These are phyloP conservation scores for Amblyteles armatorius DNA, from an alignment of 2,888 invertebrate genomes.

Conservation along the genomic window DNA sequence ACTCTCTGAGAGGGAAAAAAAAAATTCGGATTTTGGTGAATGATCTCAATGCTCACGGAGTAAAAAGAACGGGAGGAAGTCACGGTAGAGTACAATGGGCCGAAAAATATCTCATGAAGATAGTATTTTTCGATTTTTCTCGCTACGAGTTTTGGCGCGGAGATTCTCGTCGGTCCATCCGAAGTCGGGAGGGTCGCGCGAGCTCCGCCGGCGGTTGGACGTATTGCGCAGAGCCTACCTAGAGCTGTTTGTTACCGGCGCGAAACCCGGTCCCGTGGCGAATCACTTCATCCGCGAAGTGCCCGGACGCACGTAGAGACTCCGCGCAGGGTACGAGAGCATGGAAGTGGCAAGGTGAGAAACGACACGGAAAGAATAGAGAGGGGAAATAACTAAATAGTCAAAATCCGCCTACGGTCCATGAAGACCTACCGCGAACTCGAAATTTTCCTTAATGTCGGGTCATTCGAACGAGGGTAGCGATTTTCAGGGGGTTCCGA, in stretches of 20 bases:
- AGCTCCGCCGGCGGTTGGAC: slow-evolving; percentile 13
- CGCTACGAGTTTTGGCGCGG: not conserved
- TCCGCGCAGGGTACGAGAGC: not conserved
- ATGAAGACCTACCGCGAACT: slow-evolving; percentile 56
- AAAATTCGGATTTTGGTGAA: not conserved
- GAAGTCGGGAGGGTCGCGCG: slow-evolving; percentile 21
- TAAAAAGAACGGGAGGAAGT: not conserved
- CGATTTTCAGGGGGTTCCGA: slow-evolving; percentile 32
- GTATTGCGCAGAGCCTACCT: slow-evolving; percentile 2
- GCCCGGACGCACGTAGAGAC: slow-evolving; percentile 47
- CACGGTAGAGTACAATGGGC: slow-evolving; percentile 24
- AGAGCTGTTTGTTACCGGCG: slow-evolving; percentile 27
- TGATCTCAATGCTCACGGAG: not conserved
- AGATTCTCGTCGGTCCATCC: slow-evolving; percentile 9
- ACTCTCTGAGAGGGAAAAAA: no score
- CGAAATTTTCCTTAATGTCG: slow-evolving; percentile 48
- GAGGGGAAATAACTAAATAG: slow-evolving; percentile 9
- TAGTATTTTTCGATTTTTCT: slow-evolving; percentile 29
- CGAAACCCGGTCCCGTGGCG: slow-evolving; percentile 68
- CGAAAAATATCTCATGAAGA: slow-evolving; percentile 21
- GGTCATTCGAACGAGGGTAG: slow-evolving; percentile 31
- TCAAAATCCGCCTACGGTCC: slow-evolving; percentile 39
- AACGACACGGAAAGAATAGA: slow-evolving; percentile 23
- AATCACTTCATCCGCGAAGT: slow-evolving; percentile 73
- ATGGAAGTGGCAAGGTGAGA: not conserved